Percentiles rank a stretch among this genome's conserved stretches.
Evolutionary conservation across 2,888 invertebrate species (phyloP).

Genomic region (Machimus rusticus): DNA sequence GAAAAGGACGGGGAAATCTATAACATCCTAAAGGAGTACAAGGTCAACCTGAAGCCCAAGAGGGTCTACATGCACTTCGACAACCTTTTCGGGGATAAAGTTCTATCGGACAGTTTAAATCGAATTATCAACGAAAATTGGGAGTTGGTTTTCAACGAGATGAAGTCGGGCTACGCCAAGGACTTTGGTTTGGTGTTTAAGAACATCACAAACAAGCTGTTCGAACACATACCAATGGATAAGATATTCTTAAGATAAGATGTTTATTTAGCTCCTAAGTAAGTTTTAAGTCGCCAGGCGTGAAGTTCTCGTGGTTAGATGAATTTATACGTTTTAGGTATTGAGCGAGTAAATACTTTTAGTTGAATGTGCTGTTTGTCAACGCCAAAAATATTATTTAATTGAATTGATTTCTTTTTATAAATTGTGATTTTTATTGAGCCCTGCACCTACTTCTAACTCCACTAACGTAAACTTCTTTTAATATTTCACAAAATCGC

Average conservation of each 20-base stretch:
- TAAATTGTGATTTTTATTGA: neutral
- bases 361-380: neutral
- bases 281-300: neutral
- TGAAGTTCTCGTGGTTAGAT: neutral
- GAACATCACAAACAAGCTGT: constrained; percentile 72
- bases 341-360: neutral
- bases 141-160: constrained; percentile 71
- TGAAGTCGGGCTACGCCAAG: constrained; percentile 73
- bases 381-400: constrained; percentile 18
- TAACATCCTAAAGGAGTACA: constrained; percentile 71
- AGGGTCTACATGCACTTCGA: constrained; percentile 70
- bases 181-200: constrained; percentile 73
- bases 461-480: neutral
- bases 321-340: neutral
- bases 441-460: neutral
- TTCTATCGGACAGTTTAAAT: constrained; percentile 72
- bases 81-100: constrained; percentile 72
- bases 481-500: neutral
- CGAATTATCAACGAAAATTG: constrained; percentile 73
- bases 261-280: neutral
- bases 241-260: constrained; percentile 67
- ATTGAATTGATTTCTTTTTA: neutral
- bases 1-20: constrained; percentile 70
- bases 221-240: constrained; percentile 72
- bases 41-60: constrained; percentile 70